These are phyloP conservation scores for Pseudotriccus pelzelni DNA, from an alignment of 2,797 vertebrate genomes.

Conservation along the genomic window DNA sequence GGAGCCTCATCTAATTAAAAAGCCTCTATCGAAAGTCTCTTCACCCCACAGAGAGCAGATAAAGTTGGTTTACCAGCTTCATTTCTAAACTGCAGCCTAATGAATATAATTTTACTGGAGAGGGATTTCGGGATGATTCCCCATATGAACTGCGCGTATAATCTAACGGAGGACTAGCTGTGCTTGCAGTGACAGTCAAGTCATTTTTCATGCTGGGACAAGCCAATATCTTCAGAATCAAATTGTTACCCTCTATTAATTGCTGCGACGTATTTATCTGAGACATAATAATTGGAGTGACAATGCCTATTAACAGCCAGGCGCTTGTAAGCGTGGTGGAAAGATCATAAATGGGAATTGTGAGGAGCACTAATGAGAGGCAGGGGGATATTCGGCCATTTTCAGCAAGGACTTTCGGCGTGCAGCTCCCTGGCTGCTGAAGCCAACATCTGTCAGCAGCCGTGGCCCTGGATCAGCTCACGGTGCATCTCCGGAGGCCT, in stretches of 20 bases:
- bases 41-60: constrained; percentile 22
- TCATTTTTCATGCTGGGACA: not conserved
- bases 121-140: constrained; percentile 37
- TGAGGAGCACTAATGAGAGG: not conserved
- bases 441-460: not conserved
- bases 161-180: not conserved
- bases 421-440: not conserved
- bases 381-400: not conserved
- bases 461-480: not conserved
- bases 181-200: not conserved
- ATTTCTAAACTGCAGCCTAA: constrained; percentile 27
- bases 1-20: constrained; percentile 46
- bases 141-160: not conserved
- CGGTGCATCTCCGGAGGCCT: not conserved
- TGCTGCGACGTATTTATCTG: not conserved
- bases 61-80: constrained; percentile 43
- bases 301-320: constrained; percentile 18
- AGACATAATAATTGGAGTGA: not conserved
- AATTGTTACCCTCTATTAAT: constrained; percentile 34
- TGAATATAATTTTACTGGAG: constrained; percentile 50
- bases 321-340: not conserved
- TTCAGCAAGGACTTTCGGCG: not conserved
- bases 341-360: not conserved
- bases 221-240: constrained; percentile 8
- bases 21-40: constrained; percentile 34